Evolutionary conservation across 2,797 vertebrate species (phyloP), one percentile per base, ranked within the genome.

Genomic region (Sciurus carolinensis): DNA sequence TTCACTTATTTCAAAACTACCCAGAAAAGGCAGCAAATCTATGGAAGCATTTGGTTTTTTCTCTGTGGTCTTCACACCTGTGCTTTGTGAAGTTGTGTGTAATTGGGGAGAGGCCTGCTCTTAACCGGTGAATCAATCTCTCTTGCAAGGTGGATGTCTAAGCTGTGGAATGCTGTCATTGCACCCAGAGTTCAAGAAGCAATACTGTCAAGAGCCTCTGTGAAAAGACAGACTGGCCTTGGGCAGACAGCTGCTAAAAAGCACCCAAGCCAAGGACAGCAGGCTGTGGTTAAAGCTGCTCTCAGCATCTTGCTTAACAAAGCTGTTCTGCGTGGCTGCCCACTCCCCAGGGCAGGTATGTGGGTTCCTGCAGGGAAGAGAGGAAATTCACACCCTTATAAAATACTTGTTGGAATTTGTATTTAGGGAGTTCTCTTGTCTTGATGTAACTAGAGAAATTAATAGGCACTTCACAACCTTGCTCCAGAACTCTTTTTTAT

Each of bases 271-370:
- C 98, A 99, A 94, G 99, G 99, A 47, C 99, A 99, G 98, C 99
- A 99, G 98, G 99, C 99, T 0, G 99, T 99, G 96, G 99, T 99
- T 85, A 99, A 99, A 97, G 99, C 99, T 11, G 99, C 99, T 77
- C 99, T 99, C 98, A 99, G 99, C 98, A 99, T 99, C 98, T 98
- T 99, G 97, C 98, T 99, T 87, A 99, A 99, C 98, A 99, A 99
- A 98, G 99, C 99, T 3, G 98, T 99, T 85, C 98, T 99, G 80
- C 99, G 98, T 47, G 99, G 99, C 97, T 99, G 99, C 97, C 99
- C 99, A 66, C 98, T 99, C 88, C 98, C 99, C 73, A 99, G 98
- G 97, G 98, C 99, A 98, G 99, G 99, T 99, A 98, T 94, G 28
- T 52, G 10, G 47, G 72, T 39, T 44, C 10, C 0, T 52, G 24